phyloP scores from a whole-genome alignment of 2,113 vertebrate species.

The Camelus dromedarius region DNA sequence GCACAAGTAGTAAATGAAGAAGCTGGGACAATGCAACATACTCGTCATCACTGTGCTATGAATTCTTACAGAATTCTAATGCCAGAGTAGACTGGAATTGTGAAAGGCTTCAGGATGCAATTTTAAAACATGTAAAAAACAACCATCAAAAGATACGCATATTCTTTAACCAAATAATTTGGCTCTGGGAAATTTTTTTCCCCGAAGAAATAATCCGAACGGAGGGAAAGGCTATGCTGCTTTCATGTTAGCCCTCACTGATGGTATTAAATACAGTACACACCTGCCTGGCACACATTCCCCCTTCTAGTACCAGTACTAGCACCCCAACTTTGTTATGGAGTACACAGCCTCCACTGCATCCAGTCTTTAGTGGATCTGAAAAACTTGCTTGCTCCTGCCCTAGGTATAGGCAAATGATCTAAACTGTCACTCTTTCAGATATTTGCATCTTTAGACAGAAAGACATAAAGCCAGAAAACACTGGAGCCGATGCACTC shows the following conservation, averaged over 20 bases:
- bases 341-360: not conserved
- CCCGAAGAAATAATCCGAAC: not conserved
- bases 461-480: not conserved
- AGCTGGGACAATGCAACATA: not conserved
- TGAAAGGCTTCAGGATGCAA: not conserved
- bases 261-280: not conserved
- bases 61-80: not conserved
- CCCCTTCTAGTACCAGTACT: not conserved
- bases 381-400: not conserved
- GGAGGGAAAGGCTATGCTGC: not conserved
- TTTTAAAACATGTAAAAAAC: not conserved
- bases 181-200: not conserved
- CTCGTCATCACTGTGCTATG: not conserved
- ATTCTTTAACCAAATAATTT: conserved; percentile 7
- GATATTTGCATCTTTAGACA: not conserved
- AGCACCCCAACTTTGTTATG: not conserved
- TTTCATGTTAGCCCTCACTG: not conserved
- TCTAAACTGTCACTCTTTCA: not conserved
- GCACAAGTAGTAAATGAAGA: not conserved
- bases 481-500: not conserved
- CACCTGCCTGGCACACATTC: not conserved
- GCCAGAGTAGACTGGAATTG: not conserved
- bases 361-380: not conserved
- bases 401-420: not conserved
- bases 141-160: not conserved